Conservation (phyloP, 2,113 vertebrate genomes). For the Aramus guarauna region DNA sequence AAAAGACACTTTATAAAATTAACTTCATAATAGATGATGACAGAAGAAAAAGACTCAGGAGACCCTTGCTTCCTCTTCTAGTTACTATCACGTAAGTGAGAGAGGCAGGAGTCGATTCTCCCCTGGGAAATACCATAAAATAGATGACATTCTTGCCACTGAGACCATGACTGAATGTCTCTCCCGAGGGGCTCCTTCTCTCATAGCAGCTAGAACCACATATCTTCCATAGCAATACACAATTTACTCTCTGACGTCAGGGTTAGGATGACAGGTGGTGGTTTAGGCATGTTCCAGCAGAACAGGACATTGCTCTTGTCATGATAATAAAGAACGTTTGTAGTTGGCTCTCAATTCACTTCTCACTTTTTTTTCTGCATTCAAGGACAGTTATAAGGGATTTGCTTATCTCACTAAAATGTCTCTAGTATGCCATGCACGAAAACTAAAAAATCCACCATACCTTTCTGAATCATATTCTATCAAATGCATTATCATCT, state of each 20-base stretch:
- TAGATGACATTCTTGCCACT: neutral
- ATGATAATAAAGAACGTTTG: neutral
- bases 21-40: neutral
- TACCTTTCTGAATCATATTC: neutral
- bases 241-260: neutral
- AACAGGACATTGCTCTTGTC: neutral
- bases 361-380: neutral
- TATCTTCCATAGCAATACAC: neutral
- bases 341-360: neutral
- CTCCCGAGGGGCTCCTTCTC: neutral
- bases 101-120: neutral
- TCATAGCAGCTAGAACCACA: neutral
- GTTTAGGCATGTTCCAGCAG: neutral
- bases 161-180: neutral
- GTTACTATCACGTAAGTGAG: neutral
- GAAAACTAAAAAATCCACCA: neutral
- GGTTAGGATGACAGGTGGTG: neutral
- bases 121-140: neutral
- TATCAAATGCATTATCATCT: conserved; percentile 18
- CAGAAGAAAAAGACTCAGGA: neutral
- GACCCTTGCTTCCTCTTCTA: neutral
- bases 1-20: neutral
- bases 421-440: neutral
- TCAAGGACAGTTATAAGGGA: neutral
- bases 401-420: neutral